Evolutionary conservation across 2,797 vertebrate genomes (phyloP).

Genomic region (Periophthalmus magnuspinnatus): DNA sequence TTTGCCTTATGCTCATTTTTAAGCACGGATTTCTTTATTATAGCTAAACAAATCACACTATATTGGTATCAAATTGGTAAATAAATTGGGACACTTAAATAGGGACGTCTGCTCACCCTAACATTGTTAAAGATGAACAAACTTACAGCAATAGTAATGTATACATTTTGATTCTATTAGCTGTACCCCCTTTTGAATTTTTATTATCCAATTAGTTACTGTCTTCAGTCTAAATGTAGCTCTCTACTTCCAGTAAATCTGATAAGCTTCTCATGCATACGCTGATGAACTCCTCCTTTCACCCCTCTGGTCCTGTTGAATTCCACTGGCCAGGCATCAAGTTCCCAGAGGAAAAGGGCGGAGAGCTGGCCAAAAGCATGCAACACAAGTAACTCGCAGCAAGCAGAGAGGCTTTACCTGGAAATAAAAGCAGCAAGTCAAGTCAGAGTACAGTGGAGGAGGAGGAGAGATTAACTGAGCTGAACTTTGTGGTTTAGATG

Average conservation of each 20-base stretch:
- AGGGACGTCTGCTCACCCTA: too few relatives aligned
- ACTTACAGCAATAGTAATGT: too few relatives aligned
- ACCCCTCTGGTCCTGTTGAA: constrained; percentile 31
- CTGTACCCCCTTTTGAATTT: background rate
- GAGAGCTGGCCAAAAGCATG: constrained; percentile 45
- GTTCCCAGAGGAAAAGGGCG: constrained; percentile 55
- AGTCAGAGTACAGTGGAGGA: background rate
- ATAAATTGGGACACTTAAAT: too few relatives aligned
- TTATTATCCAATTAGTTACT: background rate
- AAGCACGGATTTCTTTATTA: too few relatives aligned
- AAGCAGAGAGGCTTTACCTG: constrained; percentile 17
- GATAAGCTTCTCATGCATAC: constrained; percentile 48
- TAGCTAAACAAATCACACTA: too few relatives aligned
- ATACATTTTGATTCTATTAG: too few relatives aligned
- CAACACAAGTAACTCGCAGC: constrained; percentile 36
- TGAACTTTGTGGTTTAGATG: constrained; percentile 13
- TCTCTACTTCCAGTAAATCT: constrained; percentile 41
- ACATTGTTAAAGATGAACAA: too few relatives aligned
- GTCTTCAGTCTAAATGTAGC: background rate
- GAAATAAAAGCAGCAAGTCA: constrained; percentile 22
- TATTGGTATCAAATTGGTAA: too few relatives aligned
- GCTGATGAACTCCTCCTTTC: constrained; percentile 37
- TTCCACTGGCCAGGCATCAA: constrained; percentile 57
- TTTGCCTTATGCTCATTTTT: too few relatives aligned
- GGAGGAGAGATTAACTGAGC: background rate